phyloP scores from a whole-genome alignment of 2,113 vertebrate species.

The Pelobates fuscus region DNA sequence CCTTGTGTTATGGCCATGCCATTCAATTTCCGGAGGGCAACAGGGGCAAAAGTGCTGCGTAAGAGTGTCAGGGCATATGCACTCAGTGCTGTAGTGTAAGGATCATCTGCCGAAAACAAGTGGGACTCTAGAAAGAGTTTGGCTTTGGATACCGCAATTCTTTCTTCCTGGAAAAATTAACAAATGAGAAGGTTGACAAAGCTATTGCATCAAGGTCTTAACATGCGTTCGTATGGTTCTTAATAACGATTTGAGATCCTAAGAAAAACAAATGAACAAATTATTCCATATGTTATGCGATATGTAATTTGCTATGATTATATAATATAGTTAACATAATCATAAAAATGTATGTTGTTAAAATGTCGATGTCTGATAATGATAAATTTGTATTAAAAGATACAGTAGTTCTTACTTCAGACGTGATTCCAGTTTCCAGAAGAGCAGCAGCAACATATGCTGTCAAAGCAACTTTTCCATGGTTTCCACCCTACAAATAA shows the following conservation, averaged over 20 bases:
- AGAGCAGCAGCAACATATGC: slow-evolving; percentile 88
- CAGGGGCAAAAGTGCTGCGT: slow-evolving; percentile 72
- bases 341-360: too few species aligned
- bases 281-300: too few species aligned
- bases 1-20: slow-evolving; percentile 88
- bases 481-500: slow-evolving; percentile 81
- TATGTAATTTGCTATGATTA: too few species aligned
- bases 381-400: too few species aligned
- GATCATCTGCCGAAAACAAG: slow-evolving; percentile 80
- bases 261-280: too few species aligned
- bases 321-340: too few species aligned
- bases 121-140: slow-evolving; percentile 85
- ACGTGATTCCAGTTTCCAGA: slow-evolving; percentile 82
- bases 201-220: too few species aligned
- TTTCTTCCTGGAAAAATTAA: slow-evolving; percentile 74
- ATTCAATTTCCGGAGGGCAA: slow-evolving; percentile 77
- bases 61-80: slow-evolving; percentile 83
- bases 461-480: slow-evolving; percentile 86
- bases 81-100: slow-evolving; percentile 82
- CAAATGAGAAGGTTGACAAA: neutral
- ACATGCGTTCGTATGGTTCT: too few species aligned
- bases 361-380: too few species aligned
- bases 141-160: slow-evolving; percentile 77
- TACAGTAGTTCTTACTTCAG: slow-evolving; percentile 72
- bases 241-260: too few species aligned